Conservation (phyloP, 2,113 vertebrate species). For the Megaptera novaeangliae region DNA sequence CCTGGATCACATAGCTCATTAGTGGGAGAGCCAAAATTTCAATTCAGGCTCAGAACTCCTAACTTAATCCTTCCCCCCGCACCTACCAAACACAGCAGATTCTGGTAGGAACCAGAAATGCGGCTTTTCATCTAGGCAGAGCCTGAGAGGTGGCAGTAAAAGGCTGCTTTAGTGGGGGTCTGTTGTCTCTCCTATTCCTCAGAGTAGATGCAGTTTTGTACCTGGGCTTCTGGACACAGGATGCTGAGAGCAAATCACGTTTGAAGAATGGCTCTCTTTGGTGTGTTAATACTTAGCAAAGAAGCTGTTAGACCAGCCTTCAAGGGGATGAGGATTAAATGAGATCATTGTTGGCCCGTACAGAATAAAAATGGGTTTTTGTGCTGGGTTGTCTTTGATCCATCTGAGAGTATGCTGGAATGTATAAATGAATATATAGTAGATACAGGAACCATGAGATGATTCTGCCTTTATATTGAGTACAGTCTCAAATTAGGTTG, state of each 20-base stretch:
- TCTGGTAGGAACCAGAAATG: neutral
- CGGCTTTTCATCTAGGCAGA: neutral
- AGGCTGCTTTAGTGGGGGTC: neutral
- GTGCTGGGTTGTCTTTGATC: neutral
- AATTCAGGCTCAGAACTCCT: neutral
- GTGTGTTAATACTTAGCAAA: neutral
- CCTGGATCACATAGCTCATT: neutral
- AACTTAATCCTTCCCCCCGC: neutral
- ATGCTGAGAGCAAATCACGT: neutral
- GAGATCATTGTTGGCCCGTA: neutral
- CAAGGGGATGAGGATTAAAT: neutral
- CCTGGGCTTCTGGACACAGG: neutral
- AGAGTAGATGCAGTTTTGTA: neutral
- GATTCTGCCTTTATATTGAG: neutral
- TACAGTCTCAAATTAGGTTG: neutral
- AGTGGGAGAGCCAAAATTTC: neutral
- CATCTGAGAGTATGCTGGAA: neutral
- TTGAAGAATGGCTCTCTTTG: neutral
- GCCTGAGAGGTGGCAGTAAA: neutral
- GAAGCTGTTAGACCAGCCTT: neutral
- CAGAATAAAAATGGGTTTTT: neutral
- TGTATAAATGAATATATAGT: neutral
- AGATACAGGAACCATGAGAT: neutral
- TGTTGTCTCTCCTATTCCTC: neutral
- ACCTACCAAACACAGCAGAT: neutral